Base-by-base conservation (phyloP, 2,113 vertebrate species). In the Ciconia maguari region DNA sequence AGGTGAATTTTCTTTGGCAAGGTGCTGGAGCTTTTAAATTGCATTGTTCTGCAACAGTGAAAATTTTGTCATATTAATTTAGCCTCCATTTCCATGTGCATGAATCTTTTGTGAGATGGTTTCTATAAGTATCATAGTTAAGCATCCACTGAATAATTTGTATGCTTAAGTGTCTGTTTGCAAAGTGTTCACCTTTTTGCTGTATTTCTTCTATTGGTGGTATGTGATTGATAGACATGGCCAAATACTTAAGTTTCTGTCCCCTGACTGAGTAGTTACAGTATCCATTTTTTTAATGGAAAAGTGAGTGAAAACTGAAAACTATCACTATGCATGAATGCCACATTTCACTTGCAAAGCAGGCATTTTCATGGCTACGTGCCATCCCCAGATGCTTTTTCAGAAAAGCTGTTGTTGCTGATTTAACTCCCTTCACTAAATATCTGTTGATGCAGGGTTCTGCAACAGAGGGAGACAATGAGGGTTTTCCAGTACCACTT, bases 301-400 rank as follows among this genome's bases (percentile, higher is more conserved):
- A 87, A 94, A 93, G 13, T 19, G 52, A 87, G n/a, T 68, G 34
- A 75, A 76, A 92, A 92, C 11, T 51, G 36, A 94, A n/a, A 77
- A 79, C 78, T 87, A 75, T 87, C 55, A 58, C 46, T 70, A 34
- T 38, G 46, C 34, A 36, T 70, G 64, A 89, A 62, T 38, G 41
- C n/a, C n/a, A 58, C 55, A 82, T 93, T 93, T 91, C 81, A 91
- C 54, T 93, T 91, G 70, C 71, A 94, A 91, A 96, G 32, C 13
- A 84, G 77, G 9, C 36, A 75, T 89, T 91, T 94, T 94, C 57
- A 82, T 91, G 91, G 70, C 81, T 95, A 71, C 26, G 34, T 94
- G 90, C 70, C 61, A 94, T 71, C 32, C 22, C 9, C 41, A 90
- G 66, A 65, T 48, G n/a, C 7, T 51, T 89, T 89, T 68, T 54